Evolutionary conservation across 2,888 invertebrate species (phyloP).

Genomic region (Spialia ferax): DNA sequence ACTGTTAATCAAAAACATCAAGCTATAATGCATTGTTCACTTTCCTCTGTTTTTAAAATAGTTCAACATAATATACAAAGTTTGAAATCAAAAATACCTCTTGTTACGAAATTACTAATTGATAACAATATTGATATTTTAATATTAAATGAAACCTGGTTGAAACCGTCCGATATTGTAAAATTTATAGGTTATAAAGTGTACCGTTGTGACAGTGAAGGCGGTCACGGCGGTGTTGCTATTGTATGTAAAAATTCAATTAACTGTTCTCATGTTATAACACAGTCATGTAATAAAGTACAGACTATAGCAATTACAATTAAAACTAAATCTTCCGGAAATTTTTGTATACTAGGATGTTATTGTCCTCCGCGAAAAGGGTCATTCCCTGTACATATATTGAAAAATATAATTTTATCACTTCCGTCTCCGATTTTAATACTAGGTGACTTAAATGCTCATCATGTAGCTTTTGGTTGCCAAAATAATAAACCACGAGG

Average conservation of each 20-base stretch:
- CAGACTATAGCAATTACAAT: background rate
- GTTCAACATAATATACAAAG: background rate
- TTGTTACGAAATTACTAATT: background rate
- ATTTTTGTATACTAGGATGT: conserved; percentile 1
- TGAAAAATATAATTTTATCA: background rate
- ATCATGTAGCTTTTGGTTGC: conserved; percentile 5
- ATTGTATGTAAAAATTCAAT: conserved; percentile 2
- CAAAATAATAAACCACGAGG: conserved; percentile 1
- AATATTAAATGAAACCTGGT: background rate
- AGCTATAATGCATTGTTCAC: background rate
- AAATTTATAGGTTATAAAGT: background rate
- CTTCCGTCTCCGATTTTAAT: background rate
- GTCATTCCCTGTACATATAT: background rate
- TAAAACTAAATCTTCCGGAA: background rate
- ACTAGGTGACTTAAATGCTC: conserved; percentile 1
- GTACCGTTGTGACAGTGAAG: conserved; percentile 3
- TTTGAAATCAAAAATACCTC: background rate
- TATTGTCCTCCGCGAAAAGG: background rate
- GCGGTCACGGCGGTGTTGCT: background rate
- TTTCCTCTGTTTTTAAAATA: background rate
- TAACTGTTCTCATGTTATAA: background rate
- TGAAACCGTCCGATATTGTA: background rate
- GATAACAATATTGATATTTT: background rate
- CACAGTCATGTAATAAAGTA: conserved; percentile 5
- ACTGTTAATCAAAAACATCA: background rate